phyloP scores from a whole-genome alignment of 2,113 vertebrate genomes.

The Muntiacus muntjak region DNA sequence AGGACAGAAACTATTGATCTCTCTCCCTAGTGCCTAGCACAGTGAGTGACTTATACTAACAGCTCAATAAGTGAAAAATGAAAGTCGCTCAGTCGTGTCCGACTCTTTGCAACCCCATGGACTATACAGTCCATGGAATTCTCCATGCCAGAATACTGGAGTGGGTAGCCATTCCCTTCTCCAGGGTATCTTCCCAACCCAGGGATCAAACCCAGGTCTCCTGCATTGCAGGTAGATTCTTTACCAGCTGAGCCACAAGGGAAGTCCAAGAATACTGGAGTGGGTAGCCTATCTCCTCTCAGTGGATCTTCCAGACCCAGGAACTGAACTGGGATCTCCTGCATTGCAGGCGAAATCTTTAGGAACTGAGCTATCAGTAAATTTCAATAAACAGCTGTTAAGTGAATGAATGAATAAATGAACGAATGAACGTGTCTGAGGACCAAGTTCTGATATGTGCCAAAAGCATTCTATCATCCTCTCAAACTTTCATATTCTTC shows the following conservation, averaged over 20 bases:
- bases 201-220: not conserved
- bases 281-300: not conserved
- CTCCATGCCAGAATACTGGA: not conserved
- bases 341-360: too few relatives aligned
- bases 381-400: not conserved
- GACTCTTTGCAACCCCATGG: not conserved
- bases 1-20: not conserved
- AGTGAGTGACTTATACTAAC: not conserved
- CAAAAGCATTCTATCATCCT: not conserved
- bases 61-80: not conserved
- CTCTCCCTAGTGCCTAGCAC: not conserved
- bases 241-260: not conserved
- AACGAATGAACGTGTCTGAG: fast-evolving
- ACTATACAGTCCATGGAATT: not conserved
- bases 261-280: not conserved
- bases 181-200: not conserved
- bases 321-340: too few relatives aligned
- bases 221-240: not conserved
- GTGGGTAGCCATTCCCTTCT: not conserved
- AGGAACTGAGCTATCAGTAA: too few relatives aligned
- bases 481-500: not conserved
- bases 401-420: not conserved
- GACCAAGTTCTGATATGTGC: not conserved
- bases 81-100: not conserved
- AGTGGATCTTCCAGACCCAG: too few relatives aligned